Evolutionary conservation across 2,888 invertebrate genomes (phyloP), one percentile per base, ranked within the genome.

Genomic region (Melanchra persicariae): DNA sequence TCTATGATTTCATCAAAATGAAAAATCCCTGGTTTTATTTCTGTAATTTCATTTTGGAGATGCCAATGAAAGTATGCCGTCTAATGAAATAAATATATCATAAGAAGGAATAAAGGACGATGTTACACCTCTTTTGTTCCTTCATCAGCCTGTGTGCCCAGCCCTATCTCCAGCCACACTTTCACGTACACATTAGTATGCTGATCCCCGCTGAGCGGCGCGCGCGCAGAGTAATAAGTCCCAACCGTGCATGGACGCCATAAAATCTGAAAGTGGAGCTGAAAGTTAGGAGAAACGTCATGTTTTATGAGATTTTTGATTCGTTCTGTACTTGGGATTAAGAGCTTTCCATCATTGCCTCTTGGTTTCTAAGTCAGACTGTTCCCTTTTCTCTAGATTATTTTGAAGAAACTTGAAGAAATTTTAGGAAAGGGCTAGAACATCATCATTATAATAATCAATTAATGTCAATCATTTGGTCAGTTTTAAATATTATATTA

Each of bases 221-320:
- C 73, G 57, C 75, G 75, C 74, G 68, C 74, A 79, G 76, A 73
- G 83, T 84, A 74, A 81, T 77, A 85, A 84, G 71, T 72, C 69
- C 65, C 65, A 52, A 62, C 69, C 85, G 86, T 83, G 85, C 77
- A 74, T 80, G 79, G 85, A 85, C 69, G 60, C 66, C 65, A 81
- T 85, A 86, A 80, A 79, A 83, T 85, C 83, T 80, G 85, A 86
- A 85, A 85, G 86, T 86, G 68, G 81, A 78, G 60, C 82, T 84
- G 70, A 80, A 79, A 66, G 72, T 67, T 65, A 45, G 59, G 85
- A 79, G 84, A 84, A 84, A 85, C 62, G 82, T 69, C 58, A 54
- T 77, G 22, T 54, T 82, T 80, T 82, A 81, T 72, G 55, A 70
- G 64, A 65, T 59, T 70, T 79, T 68, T 45, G 54, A 40, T 74